A percentile compares a stretch with the other conserved stretches of the same genome.
Evolutionary conservation across 2,113 vertebrate species (phyloP).

Genomic region (Coracopsis vasa): DNA sequence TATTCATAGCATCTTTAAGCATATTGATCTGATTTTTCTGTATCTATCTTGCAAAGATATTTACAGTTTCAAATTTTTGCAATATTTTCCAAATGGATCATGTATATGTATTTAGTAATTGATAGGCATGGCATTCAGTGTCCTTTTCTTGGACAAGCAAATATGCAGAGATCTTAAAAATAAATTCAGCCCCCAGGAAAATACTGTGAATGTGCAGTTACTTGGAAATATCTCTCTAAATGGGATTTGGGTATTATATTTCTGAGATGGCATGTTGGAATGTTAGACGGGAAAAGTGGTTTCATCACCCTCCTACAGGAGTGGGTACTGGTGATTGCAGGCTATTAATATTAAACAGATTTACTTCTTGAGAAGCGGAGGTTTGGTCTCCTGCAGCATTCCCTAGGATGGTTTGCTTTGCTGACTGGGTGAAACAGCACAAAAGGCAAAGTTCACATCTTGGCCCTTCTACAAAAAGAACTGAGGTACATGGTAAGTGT

Average conservation of each 20-base stretch:
- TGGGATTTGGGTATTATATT: neutral
- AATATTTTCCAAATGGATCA: slow-evolving; percentile 44
- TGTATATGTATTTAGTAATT: neutral
- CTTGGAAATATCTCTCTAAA: slow-evolving; percentile 3
- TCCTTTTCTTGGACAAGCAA: slow-evolving; percentile 20
- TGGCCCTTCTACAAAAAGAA: neutral
- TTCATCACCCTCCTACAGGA: neutral
- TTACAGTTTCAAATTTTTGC: slow-evolving; percentile 41
- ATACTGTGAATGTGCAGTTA: neutral
- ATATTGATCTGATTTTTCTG: slow-evolving; percentile 12
- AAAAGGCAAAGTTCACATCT: slow-evolving; percentile 22
- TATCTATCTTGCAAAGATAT: slow-evolving; percentile 23
- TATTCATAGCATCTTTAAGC: slow-evolving; percentile 10
- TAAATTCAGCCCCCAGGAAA: slow-evolving; percentile 1
- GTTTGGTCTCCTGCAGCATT: neutral
- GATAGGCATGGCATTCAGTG: neutral
- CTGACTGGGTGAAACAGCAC: neutral
- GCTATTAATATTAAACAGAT: neutral
- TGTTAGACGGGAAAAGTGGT: neutral
- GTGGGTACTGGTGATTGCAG: neutral
- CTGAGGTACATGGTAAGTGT: neutral
- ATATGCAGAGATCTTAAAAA: slow-evolving; percentile 27
- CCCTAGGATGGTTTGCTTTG: neutral
- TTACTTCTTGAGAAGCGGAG: neutral
- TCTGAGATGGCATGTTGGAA: slow-evolving; percentile 24